Conservation (phyloP, 2,113 vertebrate species). For the Nibea coibor region DNA sequence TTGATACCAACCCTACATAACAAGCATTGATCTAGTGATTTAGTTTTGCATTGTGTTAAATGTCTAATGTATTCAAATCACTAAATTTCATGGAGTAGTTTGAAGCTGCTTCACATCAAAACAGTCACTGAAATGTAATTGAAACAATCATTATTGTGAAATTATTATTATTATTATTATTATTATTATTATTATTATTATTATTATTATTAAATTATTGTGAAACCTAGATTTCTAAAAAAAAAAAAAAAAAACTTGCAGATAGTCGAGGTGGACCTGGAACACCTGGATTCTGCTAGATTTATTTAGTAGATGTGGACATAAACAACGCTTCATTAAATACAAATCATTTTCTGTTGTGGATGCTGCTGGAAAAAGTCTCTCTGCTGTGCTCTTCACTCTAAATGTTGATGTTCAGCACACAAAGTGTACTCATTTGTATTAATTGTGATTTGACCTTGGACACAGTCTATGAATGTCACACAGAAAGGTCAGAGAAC, state of each 20-base stretch:
- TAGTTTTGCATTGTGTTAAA: neutral
- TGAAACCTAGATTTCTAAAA: neutral
- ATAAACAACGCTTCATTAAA: too few species aligned
- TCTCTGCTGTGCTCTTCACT: too few species aligned
- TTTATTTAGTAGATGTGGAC: too few species aligned
- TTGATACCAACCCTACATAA: neutral
- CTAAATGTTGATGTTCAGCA: slow-evolving; percentile 55
- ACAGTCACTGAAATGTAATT: neutral
- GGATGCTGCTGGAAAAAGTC: too few species aligned
- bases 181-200: too few species aligned
- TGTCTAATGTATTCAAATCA: neutral
- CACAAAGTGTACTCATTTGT: slow-evolving; percentile 22
- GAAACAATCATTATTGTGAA: neutral
- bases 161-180: too few species aligned
- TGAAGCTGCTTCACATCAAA: neutral
- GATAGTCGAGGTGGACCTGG: too few species aligned
- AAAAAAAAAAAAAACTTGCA: too few species aligned
- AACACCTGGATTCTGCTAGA: too few species aligned
- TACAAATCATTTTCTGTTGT: too few species aligned
- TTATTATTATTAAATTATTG: too few species aligned
- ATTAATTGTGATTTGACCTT: too few species aligned
- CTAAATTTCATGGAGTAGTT: neutral
- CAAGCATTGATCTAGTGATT: neutral
- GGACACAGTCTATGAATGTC: neutral
- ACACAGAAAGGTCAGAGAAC: neutral